Base-by-base conservation (phyloP, 2,888 invertebrate genomes). In the Chorisops tibialis region DNA sequence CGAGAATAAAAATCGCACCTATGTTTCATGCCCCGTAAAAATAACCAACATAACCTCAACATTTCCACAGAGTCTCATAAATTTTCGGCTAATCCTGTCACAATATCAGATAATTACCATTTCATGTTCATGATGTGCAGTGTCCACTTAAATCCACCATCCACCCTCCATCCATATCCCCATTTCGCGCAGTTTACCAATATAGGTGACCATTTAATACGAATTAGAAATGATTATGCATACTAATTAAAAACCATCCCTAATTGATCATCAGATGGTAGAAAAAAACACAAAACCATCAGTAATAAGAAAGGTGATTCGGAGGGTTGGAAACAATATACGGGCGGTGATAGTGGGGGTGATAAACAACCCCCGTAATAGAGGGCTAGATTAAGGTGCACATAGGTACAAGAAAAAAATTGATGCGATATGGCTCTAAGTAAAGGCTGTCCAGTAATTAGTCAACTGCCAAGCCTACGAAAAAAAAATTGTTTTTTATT, bases 381-480 rank as follows among this genome's bases (percentile, higher is more conserved):
- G 3, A 30, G 9, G 30, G 7, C 9, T 30, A 30, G 30, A n/a
- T 9, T 9, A 30, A 30, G 30, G 30, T 9, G 30, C 30, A 30
- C 9, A 9, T 30, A 7, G 30, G 30, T 30, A 9, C n/a, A n/a
- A n/a, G n/a, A n/a, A n/a, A 30, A 30, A 30, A 5, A 30, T 30
- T 30, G 30, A 30, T 30, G 30, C 30, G 30, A 9, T 30, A 30
- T 9, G 21, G n/a, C 19, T 41, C 21, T 30, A 30, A 39, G 24
- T 41, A 19, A 45, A 56, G 56, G 60, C 22, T 24, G 39, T 12
- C 21, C 37, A 24, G 65, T 65, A 65, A 65, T 65, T 65, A 65
- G 65, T 65, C 63, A 56, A 60, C 62, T 59, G 63, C 65, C 65
- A 63, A 65, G 65, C 65, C 65, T 65, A 62, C 54, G 30, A 21